Conservation (phyloP, 2,797 vertebrate genomes). For the Silurus aristotelis region DNA sequence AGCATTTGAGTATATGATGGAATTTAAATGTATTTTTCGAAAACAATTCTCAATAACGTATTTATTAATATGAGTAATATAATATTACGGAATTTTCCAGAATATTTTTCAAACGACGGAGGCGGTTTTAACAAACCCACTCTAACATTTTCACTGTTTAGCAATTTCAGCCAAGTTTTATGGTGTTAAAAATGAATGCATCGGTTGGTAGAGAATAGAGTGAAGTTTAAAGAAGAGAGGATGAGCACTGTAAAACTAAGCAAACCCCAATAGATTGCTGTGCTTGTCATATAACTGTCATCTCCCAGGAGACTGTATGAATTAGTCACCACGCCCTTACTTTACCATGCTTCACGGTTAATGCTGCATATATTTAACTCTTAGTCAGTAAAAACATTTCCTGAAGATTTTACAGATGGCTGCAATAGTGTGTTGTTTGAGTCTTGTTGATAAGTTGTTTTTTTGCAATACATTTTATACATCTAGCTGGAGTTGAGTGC, state of each 20-base stretch:
- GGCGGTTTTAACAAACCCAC: neutral
- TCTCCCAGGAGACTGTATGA: conserved; percentile 16
- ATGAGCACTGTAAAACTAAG: neutral
- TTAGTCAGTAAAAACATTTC: neutral
- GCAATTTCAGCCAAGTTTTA: neutral
- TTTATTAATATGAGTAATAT: neutral
- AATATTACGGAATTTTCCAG: neutral
- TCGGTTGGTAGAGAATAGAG: neutral
- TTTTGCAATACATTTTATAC: conserved; percentile 23
- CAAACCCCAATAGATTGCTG: neutral
- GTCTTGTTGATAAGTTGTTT: neutral
- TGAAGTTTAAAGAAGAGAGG: neutral
- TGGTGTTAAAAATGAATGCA: neutral
- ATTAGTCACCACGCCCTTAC: conserved; percentile 15
- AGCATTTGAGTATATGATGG: neutral
- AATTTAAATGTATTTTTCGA: neutral
- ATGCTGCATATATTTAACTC: neutral
- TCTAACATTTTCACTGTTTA: neutral
- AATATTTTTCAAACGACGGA: neutral
- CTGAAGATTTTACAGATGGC: neutral
- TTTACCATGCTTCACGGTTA: neutral
- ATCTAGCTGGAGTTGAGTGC: conserved; percentile 28
- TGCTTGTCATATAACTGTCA: neutral
- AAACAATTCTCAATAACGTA: neutral
- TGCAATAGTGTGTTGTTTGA: neutral